Base-by-base conservation (phyloP, 1,140 invertebrate genomes). In the Portunus trituberculatus region DNA sequence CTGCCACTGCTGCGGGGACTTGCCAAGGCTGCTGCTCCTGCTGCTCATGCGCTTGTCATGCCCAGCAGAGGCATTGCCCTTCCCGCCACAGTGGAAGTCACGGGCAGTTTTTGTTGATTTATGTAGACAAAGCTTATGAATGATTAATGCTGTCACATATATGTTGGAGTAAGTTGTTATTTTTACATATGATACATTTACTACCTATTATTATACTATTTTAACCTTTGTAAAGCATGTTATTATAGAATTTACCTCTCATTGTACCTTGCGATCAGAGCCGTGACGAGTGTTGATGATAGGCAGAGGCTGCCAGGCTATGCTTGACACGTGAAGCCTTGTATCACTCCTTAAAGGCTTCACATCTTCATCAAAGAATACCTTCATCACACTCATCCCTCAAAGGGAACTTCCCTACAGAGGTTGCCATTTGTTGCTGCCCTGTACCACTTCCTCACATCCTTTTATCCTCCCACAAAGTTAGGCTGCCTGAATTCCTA, bases 121-220 rank as follows among this genome's bases (percentile, higher is more conserved):
- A 76, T 76, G 67, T 76, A 76, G 67, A n/a, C 67, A n/a, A 76
- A n/a, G 67, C 67, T 76, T 76, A 39, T 76, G 67, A 76, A 76
- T 76, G 67, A 76, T 76, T 59, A 59, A 59, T 59, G 52, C 52
- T 59, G 12, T 76, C n/a, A n/a, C 67, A n/a, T 76, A 1, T 76
- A 25, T 76, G 67, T 76, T 20, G 12, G 52, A 76, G 67, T 76
- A 76, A 76, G 67, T 76, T 76, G 67, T n/a, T 76, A n/a, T 76
- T 76, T 76, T 76, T 76, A 7, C 6, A 76, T 20, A 76, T n/a
- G 6, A 76, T 76, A 25, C 20, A 76, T 76, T n/a, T 76, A n/a
- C 6, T n/a, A 76, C n/a, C 67, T n/a, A 76, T 20, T 25, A 7
- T 76, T 76, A 7, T 76, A 76, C n/a, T 20, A 76, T 76, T 20